Conservation (phyloP, 2,113 vertebrate species). For the Lipophrys pholis region DNA sequence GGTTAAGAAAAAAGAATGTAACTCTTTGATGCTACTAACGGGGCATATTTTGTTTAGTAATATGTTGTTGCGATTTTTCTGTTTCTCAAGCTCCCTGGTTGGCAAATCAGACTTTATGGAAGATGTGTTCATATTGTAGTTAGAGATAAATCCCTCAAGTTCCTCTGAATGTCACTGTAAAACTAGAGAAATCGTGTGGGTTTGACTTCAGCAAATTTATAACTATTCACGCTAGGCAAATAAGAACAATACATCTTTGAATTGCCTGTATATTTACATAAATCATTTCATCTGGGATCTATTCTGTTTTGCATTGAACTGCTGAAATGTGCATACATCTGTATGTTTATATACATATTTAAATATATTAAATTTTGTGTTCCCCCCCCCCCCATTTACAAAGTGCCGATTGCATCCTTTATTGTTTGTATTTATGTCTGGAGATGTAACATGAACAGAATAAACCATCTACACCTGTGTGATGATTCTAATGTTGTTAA, state of each 20-base stretch:
- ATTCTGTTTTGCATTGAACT: conserved; percentile 73
- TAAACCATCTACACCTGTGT: conserved; percentile 55
- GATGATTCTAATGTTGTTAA: conserved; percentile 29
- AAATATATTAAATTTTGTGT: conserved; percentile 78
- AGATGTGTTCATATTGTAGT: conserved; percentile 53
- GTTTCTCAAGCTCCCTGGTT: conserved; percentile 54
- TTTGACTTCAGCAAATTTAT: conserved; percentile 38
- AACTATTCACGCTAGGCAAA: conserved; percentile 47
- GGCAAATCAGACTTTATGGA: conserved; percentile 52
- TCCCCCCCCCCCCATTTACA: conserved; percentile 53
- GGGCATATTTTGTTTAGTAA: conserved; percentile 51
- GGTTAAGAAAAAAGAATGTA: conserved; percentile 63
- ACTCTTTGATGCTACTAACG: conserved; percentile 53
- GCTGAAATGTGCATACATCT: conserved; percentile 75
- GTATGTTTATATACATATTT: conserved; percentile 75
- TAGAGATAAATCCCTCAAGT: conserved; percentile 45
- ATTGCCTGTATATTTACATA: conserved; percentile 56
- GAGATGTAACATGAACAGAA: conserved; percentile 65
- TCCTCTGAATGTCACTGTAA: conserved; percentile 39
- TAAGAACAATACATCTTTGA: conserved; percentile 41
- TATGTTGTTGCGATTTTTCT: conserved; percentile 44
- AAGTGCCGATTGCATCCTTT: conserved; percentile 69
- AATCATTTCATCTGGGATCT: conserved; percentile 47
- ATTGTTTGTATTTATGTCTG: conserved; percentile 68
- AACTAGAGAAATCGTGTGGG: conserved; percentile 50